Conservation (phyloP, 2,113 vertebrate genomes). For the Aegypius monachus region DNA sequence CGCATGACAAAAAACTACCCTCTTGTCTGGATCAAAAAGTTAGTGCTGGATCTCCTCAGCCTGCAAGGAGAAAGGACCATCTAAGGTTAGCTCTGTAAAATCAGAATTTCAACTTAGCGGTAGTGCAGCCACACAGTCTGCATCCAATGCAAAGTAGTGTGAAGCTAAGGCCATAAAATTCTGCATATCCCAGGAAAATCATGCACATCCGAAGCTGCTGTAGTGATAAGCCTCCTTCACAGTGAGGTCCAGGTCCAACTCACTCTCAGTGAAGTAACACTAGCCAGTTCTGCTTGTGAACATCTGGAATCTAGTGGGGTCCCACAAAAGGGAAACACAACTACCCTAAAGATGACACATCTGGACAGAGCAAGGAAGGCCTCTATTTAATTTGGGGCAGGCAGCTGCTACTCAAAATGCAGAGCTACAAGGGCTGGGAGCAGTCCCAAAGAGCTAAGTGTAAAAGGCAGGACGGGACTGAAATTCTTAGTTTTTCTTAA, state of each 20-base stretch:
- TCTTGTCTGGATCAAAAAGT: not conserved
- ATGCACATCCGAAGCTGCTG: not conserved
- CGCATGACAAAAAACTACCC: not conserved
- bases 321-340: not conserved
- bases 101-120: not conserved
- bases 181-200: not conserved
- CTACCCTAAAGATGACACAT: not conserved
- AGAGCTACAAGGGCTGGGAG: not conserved
- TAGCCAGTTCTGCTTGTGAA: not conserved
- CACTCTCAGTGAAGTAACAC: not conserved
- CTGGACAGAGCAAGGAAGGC: not conserved
- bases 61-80: not conserved
- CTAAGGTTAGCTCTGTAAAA: not conserved
- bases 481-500: not conserved
- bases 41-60: not conserved
- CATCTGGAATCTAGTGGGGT: not conserved
- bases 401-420: not conserved
- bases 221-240: rapidly evolving
- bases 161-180: not conserved
- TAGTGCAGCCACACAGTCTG: not conserved
- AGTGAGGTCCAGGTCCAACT: not conserved
- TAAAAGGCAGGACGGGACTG: not conserved
- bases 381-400: too few species aligned
- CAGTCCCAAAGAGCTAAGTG: too few species aligned
- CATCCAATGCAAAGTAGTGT: not conserved